Evolutionary conservation across 2,113 vertebrate species (phyloP).

Genomic region (Phylloscopus trochiloides): DNA sequence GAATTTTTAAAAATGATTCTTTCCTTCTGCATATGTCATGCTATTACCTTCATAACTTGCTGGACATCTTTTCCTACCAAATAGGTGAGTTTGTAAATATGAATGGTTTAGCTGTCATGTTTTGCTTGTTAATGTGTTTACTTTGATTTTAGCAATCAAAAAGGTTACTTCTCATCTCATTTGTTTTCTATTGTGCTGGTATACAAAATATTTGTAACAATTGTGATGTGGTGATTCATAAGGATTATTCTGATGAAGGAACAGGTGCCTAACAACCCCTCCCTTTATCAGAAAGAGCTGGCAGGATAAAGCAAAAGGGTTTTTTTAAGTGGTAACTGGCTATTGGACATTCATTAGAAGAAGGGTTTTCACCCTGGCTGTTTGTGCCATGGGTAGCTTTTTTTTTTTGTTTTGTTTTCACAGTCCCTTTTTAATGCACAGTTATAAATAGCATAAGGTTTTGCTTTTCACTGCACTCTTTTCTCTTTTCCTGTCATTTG

Average conservation of each 20-base stretch:
- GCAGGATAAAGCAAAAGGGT: not conserved
- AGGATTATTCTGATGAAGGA: not conserved
- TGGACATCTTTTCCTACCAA: not conserved
- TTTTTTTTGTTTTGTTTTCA: not conserved
- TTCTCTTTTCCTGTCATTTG: not conserved
- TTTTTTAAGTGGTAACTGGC: not conserved
- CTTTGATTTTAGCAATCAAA: not conserved
- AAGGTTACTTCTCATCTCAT: not conserved
- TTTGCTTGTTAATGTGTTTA: not conserved
- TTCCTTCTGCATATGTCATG: not conserved
- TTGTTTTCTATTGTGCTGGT: not conserved
- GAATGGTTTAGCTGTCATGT: not conserved
- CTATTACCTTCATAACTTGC: not conserved
- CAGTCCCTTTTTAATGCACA: not conserved
- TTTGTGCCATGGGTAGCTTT: not conserved
- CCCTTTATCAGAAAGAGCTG: not conserved
- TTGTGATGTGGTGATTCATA: not conserved
- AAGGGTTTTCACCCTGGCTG: not conserved
- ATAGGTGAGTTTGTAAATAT: not conserved
- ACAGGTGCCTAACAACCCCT: not conserved
- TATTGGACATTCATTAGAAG: not conserved
- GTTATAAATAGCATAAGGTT: not conserved
- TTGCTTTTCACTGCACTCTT: not conserved
- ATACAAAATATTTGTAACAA: not conserved
- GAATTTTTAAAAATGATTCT: not conserved